A percentile compares a stretch with the other conserved stretches of the same genome.
These are phyloP conservation scores for Plusia festucae DNA, from an alignment of 2,888 invertebrate genomes.

Conservation along the genomic window DNA sequence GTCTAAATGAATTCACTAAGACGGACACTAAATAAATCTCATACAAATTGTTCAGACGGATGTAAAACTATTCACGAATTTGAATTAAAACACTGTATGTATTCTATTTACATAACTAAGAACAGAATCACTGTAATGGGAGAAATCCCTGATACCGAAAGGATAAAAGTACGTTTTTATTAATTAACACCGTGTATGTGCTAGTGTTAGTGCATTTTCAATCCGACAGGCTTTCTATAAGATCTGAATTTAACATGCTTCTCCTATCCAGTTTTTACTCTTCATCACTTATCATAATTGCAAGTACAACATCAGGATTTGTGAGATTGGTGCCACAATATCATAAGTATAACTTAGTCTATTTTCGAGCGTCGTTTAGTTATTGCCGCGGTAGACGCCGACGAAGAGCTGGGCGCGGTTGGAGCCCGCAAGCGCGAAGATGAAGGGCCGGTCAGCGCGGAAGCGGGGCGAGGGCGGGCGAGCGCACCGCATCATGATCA, in stretches of 20 bases:
- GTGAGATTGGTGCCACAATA: constrained; percentile 13
- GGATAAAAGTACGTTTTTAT: neutral
- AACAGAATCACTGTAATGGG: neutral
- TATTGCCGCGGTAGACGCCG: constrained; percentile 70
- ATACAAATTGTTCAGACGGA: neutral
- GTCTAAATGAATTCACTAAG: too few relatives aligned
- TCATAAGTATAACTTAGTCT: neutral
- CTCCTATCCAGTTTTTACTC: neutral
- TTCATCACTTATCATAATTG: neutral
- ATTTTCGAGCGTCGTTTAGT: constrained; percentile 28
- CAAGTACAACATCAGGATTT: constrained; percentile 10
- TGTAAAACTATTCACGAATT: neutral
- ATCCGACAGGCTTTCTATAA: constrained; percentile 22
- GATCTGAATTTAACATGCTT: neutral
- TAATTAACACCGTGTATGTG: constrained; percentile 27
- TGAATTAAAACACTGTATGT: neutral
- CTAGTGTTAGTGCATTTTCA: constrained; percentile 4
- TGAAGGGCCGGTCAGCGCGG: constrained; percentile 82
- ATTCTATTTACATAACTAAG: too few relatives aligned
- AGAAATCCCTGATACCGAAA: too few relatives aligned
- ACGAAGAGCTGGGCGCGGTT: constrained; percentile 70
- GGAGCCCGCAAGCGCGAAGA: constrained; percentile 72
- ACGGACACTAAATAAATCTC: too few relatives aligned
- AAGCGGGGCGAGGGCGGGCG: constrained; percentile 67
- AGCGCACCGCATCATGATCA: constrained; percentile 81